A percentile compares a stretch with the other conserved stretches of the same genome.
Evolutionary conservation across 1,140 invertebrate genomes (phyloP).

Genomic region (Diorhabda carinulata): DNA sequence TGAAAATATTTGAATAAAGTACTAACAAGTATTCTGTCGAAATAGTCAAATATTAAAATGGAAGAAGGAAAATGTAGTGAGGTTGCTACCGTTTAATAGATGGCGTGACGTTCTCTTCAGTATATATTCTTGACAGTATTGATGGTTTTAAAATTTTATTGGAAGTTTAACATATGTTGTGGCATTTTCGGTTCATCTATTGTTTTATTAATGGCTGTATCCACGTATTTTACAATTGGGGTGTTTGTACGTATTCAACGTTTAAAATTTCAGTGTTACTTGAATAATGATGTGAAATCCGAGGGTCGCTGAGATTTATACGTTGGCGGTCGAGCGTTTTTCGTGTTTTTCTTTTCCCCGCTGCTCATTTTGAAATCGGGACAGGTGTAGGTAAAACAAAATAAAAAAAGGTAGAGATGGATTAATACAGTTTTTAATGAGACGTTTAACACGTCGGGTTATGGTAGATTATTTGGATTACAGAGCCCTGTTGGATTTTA

Average conservation of each 20-base stretch:
- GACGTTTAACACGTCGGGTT: too few relatives aligned
- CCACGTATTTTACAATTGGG: neutral
- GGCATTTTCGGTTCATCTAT: slow-evolving; percentile 2
- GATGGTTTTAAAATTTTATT: neutral
- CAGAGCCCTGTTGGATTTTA: too few relatives aligned
- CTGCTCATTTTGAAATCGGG: neutral
- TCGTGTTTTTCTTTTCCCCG: neutral
- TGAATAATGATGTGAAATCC: slow-evolving; percentile 2
- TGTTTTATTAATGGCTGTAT: neutral
- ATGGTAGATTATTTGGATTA: too few relatives aligned
- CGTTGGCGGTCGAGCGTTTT: neutral
- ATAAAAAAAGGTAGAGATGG: neutral
- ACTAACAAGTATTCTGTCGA: too few relatives aligned
- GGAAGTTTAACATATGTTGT: slow-evolving; percentile 1
- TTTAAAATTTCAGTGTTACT: neutral
- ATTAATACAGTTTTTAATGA: too few relatives aligned
- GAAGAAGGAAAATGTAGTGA: too few relatives aligned
- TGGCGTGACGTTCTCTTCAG: too few relatives aligned
- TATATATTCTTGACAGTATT: neutral
- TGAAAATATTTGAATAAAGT: too few relatives aligned
- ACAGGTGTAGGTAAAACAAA: neutral
- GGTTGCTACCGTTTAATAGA: too few relatives aligned
- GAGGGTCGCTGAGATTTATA: neutral
- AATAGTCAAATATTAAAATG: too few relatives aligned
- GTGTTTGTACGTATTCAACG: neutral